phyloP scores from a whole-genome alignment of 2,797 vertebrate species.

The Chiloscyllium punctatum region DNA sequence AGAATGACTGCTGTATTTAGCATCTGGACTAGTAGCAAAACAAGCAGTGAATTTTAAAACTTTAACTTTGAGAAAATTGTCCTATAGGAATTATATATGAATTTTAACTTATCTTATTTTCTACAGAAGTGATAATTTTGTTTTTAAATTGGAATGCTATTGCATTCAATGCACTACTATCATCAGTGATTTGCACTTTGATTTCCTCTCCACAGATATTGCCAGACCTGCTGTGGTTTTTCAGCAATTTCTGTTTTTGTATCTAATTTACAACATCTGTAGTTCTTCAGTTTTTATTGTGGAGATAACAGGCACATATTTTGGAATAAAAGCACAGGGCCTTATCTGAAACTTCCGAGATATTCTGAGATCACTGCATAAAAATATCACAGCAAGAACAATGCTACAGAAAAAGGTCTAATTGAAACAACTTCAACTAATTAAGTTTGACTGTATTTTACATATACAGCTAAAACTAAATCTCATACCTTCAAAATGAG shows the following conservation, averaged over 20 bases:
- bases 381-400: background rate
- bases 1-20: background rate
- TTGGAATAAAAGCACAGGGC: background rate
- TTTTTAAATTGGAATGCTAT: background rate
- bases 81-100: no score
- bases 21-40: no score
- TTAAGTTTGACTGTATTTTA: background rate
- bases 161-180: background rate
- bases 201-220: no score
- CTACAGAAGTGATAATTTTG: background rate
- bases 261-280: no score
- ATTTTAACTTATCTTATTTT: background rate
- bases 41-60: background rate
- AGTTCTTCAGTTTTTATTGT: no score
- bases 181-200: background rate
- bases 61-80: background rate
- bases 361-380: background rate
- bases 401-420: background rate
- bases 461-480: background rate
- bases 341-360: background rate
- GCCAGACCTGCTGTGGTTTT: no score
- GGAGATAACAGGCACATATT: background rate
- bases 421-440: background rate
- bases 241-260: no score
- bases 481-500: constrained; percentile 74